These are phyloP conservation scores for Anguilla rostrata DNA, from an alignment of 2,113 vertebrate genomes.

Conservation along the genomic window DNA sequence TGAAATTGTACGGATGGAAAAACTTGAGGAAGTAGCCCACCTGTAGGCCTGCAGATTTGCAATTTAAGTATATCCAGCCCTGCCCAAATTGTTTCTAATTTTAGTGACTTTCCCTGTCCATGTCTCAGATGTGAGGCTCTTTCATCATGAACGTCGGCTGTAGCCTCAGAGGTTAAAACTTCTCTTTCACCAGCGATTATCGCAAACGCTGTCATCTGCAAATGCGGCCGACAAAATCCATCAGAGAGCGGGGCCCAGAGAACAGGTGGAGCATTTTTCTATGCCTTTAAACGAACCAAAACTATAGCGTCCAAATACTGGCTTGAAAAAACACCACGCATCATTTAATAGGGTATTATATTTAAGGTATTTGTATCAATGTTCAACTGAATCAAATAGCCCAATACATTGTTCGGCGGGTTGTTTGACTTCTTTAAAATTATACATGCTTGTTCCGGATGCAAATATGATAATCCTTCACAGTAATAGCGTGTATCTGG, in stretches of 20 bases:
- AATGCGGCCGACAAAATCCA: constrained; percentile 38
- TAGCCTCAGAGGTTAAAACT: constrained; percentile 53
- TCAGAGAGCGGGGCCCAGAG: background rate
- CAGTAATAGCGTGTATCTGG: too few species aligned
- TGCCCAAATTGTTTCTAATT: constrained; percentile 16
- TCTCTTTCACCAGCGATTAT: constrained; percentile 62
- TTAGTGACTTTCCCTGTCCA: constrained; percentile 49
- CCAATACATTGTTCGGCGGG: too few species aligned
- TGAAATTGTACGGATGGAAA: background rate
- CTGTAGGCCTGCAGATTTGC: constrained; percentile 42
- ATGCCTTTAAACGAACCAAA: background rate
- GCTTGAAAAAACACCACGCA: background rate
- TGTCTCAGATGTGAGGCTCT: constrained; percentile 50
- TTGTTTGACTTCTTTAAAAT: too few species aligned
- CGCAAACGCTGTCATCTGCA: constrained; percentile 55
- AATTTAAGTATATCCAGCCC: constrained; percentile 45
- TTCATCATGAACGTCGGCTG: constrained; percentile 48
- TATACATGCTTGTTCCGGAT: too few species aligned
- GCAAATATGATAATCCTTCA: too few species aligned
- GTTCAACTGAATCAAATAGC: too few species aligned
- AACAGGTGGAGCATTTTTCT: background rate
- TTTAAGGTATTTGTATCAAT: background rate
- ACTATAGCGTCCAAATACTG: background rate
- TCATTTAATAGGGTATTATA: background rate
- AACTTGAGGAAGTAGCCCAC: constrained; percentile 27